Conservation (phyloP, 2,888 invertebrate species). For the Octonoba sinensis region DNA sequence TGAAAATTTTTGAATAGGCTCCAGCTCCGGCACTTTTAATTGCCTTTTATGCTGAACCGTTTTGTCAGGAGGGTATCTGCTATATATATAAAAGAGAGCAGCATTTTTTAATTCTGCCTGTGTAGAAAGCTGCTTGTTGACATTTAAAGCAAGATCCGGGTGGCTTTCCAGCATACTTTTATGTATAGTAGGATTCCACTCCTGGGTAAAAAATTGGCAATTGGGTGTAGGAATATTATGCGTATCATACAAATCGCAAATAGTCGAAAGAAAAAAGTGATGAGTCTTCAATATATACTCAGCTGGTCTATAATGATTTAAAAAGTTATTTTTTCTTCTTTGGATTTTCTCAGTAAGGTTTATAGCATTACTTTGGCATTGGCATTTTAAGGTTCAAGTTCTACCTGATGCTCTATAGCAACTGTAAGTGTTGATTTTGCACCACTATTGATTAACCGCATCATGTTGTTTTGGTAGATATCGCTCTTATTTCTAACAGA, state of each 20-base stretch:
- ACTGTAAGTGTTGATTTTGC: neutral
- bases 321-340: neutral
- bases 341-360: neutral
- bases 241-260: neutral
- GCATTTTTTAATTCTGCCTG: neutral
- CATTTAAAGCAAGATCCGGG: neutral
- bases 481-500: neutral
- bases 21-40: neutral
- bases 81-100: no score
- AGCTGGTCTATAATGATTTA: neutral
- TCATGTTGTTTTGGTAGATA: neutral
- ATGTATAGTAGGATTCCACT: neutral
- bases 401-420: neutral
- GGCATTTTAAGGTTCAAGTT: neutral
- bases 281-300: neutral
- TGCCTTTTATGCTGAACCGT: neutral
- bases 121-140: neutral
- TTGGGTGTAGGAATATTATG: neutral
- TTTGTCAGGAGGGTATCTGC: neutral
- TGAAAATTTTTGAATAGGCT: constrained; percentile 3
- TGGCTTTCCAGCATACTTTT: neutral
- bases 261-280: neutral
- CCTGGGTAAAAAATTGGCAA: neutral
- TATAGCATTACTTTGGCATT: neutral
- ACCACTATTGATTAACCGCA: neutral